A percentile compares a stretch with the other conserved stretches of the same genome.
These are phyloP conservation scores for Ispidina lecontei DNA, from an alignment of 2,797 vertebrate genomes.

Conservation along the genomic window DNA sequence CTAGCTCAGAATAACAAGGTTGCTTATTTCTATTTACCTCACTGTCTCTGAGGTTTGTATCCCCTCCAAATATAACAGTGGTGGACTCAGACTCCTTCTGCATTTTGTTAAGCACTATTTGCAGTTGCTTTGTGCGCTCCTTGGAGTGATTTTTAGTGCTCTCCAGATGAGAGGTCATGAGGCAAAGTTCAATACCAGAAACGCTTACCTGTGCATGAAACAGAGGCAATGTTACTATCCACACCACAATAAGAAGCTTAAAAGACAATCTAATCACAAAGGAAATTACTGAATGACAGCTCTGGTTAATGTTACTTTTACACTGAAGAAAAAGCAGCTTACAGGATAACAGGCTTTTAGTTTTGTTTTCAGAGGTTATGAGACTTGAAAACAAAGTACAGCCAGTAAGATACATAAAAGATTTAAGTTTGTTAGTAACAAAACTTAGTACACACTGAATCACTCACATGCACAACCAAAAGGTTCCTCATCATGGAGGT, in stretches of 20 bases:
- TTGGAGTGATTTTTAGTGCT: slow-evolving; percentile 87
- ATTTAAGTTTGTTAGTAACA: not conserved
- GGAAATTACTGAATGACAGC: not conserved
- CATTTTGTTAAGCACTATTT: slow-evolving; percentile 82
- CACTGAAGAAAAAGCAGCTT: not conserved
- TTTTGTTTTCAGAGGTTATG: not conserved
- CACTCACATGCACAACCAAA: slow-evolving; percentile 87
- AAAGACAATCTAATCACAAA: not conserved
- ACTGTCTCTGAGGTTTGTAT: slow-evolving; percentile 92
- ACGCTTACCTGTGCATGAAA: slow-evolving; percentile 81
- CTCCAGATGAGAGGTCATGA: slow-evolving; percentile 97
- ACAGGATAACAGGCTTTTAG: not conserved
- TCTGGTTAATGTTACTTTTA: not conserved
- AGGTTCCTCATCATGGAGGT: slow-evolving; percentile 96
- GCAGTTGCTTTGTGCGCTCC: slow-evolving; percentile 90
- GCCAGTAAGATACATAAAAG: not conserved
- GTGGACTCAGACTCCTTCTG: slow-evolving; percentile 80
- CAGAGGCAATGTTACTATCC: not conserved
- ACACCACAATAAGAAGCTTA: fast-evolving
- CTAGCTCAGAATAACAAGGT: not conserved
- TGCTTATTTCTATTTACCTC: slow-evolving; percentile 81
- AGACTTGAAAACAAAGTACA: not conserved
- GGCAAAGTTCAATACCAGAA: slow-evolving; percentile 83
- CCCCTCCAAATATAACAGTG: slow-evolving; percentile 92
- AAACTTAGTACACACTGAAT: not conserved